phyloP scores from a whole-genome alignment of 2,113 vertebrate species.

The Ibidorhyncha struthersii region DNA sequence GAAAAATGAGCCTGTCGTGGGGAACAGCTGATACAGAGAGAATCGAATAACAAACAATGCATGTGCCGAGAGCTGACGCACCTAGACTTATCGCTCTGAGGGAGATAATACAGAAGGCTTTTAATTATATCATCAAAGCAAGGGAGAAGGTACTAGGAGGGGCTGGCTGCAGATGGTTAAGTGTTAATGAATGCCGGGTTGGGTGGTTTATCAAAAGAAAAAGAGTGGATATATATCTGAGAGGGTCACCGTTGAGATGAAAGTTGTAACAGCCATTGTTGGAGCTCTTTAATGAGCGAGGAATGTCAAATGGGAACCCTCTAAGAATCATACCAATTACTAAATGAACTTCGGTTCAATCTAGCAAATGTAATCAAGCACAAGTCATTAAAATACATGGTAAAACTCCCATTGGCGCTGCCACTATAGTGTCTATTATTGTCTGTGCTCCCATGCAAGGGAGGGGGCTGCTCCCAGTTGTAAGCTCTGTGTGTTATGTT shows the following conservation, averaged over 20 bases:
- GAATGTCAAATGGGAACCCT: slow-evolving; percentile 30
- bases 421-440: slow-evolving; percentile 32
- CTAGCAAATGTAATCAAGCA: slow-evolving; percentile 59
- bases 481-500: slow-evolving; percentile 5
- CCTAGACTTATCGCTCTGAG: neutral
- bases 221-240: slow-evolving; percentile 31
- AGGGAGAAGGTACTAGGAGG: slow-evolving; percentile 33
- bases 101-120: slow-evolving; percentile 35
- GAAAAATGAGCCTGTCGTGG: neutral
- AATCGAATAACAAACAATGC: slow-evolving; percentile 1
- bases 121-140: slow-evolving; percentile 62
- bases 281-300: slow-evolving; percentile 47
- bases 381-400: slow-evolving; percentile 55
- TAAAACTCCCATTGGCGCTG: slow-evolving; percentile 21
- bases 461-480: slow-evolving; percentile 26
- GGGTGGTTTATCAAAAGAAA: slow-evolving; percentile 51
- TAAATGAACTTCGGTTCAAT: slow-evolving; percentile 14
- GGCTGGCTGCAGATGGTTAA: slow-evolving; percentile 54
- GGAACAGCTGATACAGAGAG: slow-evolving; percentile 31
- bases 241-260: slow-evolving; percentile 36
- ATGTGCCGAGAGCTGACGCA: neutral
- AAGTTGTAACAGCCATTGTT: slow-evolving; percentile 46
- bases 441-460: neutral
- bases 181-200: slow-evolving; percentile 44
- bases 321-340: slow-evolving; percentile 50